These are phyloP conservation scores for Phalloptychus januarius DNA, from an alignment of 2,797 vertebrate species.

Conservation along the genomic window DNA sequence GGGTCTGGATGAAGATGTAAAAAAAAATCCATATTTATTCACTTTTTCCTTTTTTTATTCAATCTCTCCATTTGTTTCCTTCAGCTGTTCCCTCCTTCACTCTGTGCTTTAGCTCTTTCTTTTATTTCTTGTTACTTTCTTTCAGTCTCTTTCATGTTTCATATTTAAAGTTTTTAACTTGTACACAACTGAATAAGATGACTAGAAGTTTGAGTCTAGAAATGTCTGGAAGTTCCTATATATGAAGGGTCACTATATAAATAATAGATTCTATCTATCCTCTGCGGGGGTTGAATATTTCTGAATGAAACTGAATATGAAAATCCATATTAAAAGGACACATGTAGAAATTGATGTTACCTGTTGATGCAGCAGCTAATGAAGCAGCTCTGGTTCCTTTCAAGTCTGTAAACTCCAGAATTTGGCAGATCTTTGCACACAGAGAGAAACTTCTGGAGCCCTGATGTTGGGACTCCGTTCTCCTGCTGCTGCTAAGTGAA, in stretches of 20 bases:
- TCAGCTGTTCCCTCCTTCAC: neutral
- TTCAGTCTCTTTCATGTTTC: neutral
- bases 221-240: neutral
- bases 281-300: neutral
- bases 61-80: neutral
- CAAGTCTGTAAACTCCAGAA: conserved; percentile 88
- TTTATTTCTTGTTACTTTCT: neutral
- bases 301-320: neutral
- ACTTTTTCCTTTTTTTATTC: neutral
- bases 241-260: neutral
- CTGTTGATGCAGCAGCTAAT: conserved; percentile 70
- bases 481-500: conserved; percentile 86
- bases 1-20: neutral
- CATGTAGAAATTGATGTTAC: conserved; percentile 47
- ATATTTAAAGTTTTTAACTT: neutral
- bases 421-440: conserved; percentile 90
- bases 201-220: neutral
- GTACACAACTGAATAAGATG: neutral
- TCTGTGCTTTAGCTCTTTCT: neutral
- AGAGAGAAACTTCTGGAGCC: conserved; percentile 87
- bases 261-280: neutral
- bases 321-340: neutral
- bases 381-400: conserved; percentile 68
- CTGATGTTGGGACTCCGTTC: conserved; percentile 85
- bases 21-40: neutral